Percentiles rank a stretch among this genome's conserved stretches.
Evolutionary conservation across 2,888 invertebrate genomes (phyloP).

Genomic region (Gymnosoma rotundatum): DNA sequence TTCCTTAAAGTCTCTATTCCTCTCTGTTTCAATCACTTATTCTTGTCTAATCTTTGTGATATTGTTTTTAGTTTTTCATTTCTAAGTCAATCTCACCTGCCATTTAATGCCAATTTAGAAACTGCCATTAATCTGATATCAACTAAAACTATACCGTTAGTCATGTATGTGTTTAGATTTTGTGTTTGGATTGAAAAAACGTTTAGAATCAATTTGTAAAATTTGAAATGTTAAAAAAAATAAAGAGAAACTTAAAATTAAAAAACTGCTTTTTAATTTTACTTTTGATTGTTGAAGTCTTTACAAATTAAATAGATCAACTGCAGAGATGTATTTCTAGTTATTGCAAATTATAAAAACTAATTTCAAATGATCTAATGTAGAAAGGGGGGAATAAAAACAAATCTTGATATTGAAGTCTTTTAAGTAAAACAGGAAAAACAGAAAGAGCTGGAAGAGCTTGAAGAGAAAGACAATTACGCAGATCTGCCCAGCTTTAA

Average conservation of each 20-base stretch:
- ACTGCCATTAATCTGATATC: slow-evolving; percentile 32
- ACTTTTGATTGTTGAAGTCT: no score
- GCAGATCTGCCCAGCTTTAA: no score
- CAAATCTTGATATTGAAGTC: no score
- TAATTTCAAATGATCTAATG: no score
- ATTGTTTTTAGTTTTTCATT: slow-evolving; percentile 35
- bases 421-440: no score
- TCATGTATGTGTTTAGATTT: background rate
- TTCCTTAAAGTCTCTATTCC: slow-evolving; percentile 2
- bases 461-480: no score
- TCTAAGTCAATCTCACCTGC: slow-evolving; percentile 66
- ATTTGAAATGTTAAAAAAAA: slow-evolving; percentile 41
- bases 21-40: slow-evolving; percentile 6
- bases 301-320: no score
- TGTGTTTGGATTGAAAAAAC: slow-evolving; percentile 6
- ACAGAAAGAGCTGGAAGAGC: no score
- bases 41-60: slow-evolving; percentile 63
- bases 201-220: slow-evolving; percentile 21
- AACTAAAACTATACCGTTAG: slow-evolving; percentile 29
- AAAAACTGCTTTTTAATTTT: background rate
- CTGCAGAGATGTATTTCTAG: no score
- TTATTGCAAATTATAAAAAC: no score
- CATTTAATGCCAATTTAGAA: slow-evolving; percentile 10
- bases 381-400: no score
- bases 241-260: slow-evolving; percentile 31